Evolutionary conservation across 1,140 invertebrate species (phyloP), one percentile per base, ranked within the genome.

Genomic region (Sycophila sp.): DNA sequence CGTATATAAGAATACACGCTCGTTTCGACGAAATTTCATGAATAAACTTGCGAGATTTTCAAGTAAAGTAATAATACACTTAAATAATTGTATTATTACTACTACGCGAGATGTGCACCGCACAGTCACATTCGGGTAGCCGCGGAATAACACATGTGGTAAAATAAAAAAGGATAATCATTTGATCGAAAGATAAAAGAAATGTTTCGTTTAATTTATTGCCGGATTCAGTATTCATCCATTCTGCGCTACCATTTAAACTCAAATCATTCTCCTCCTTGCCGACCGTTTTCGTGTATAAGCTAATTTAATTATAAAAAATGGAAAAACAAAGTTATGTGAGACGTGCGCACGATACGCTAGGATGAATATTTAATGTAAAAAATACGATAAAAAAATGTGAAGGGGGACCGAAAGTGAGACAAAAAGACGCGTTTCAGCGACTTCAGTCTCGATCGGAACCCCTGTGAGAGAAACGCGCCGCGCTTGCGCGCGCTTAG

Each of bases 151-250:
- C n/a, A n/a, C n/a, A n/a, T n/a, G n/a, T n/a, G 26, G 45, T 71
- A 42, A 62, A 58, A 47, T 75, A 74, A 69, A 73, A 72, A 42
- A 66, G 42, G 10, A 49, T 32, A 63, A 34, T 53, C 49, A 26
- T 53, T 26, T n/a, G 45, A 4, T 6, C 2, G 7, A 55, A 22
- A 34, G 63, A 73, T 45, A 49, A 70, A 36, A 70, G 74, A n/a
- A n/a, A n/a, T n/a, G n/a, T n/a, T 78, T 79, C 75, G 78, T 73
- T 82, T 70, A 80, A 85, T 75, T 86, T 85, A 86, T 86, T 86
- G 80, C 83, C 83, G 79, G 77, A 85, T 82, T 83, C 84, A 86
- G 84, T 85, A 85, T 86, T 86, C 59, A 59, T 17, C 26, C 59
- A 65, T 71, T 65, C 60, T 65, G 69, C 62, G 59, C 69, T 71